Conservation (phyloP, 2,888 invertebrate genomes). For the Phortica okadai region DNA sequence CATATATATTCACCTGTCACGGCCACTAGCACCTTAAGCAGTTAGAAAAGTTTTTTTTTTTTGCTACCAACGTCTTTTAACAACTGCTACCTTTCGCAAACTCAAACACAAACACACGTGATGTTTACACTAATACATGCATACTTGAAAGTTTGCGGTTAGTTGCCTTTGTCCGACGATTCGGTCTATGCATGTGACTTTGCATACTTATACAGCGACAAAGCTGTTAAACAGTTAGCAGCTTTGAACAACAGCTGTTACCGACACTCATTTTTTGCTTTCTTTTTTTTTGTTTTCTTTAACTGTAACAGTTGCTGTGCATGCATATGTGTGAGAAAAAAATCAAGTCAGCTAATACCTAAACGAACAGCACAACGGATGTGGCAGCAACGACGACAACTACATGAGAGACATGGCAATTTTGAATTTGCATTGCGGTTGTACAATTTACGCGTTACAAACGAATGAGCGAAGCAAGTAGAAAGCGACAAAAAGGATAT, state of each 20-base stretch:
- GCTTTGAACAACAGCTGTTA: slow-evolving; percentile 62
- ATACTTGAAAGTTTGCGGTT: slow-evolving; percentile 15
- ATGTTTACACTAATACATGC: slow-evolving; percentile 1
- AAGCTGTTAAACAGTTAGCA: slow-evolving; percentile 62
- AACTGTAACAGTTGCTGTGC: slow-evolving; percentile 50
- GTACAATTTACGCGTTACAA: slow-evolving; percentile 66
- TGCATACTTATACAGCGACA: slow-evolving; percentile 32
- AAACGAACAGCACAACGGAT: slow-evolving; percentile 23
- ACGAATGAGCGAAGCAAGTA: slow-evolving; percentile 58
- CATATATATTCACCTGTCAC: not conserved
- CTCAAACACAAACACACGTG: not conserved
- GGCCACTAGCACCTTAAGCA: not conserved
- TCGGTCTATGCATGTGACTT: not conserved
- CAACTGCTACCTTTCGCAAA: not conserved
- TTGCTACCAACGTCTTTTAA: slow-evolving; percentile 14
- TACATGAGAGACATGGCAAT: slow-evolving; percentile 7
- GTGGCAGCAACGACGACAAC: slow-evolving; percentile 23
- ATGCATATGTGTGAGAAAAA: slow-evolving; percentile 15
- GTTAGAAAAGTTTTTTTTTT: not conserved
- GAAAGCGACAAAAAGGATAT: not conserved
- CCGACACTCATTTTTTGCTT: slow-evolving; percentile 46
- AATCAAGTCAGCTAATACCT: slow-evolving; percentile 11
- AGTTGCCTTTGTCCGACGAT: not conserved
- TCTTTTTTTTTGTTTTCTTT: not conserved
- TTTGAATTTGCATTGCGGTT: slow-evolving; percentile 62